Conservation (phyloP, 2,113 vertebrate species). For the Dasyornis broadbenti region DNA sequence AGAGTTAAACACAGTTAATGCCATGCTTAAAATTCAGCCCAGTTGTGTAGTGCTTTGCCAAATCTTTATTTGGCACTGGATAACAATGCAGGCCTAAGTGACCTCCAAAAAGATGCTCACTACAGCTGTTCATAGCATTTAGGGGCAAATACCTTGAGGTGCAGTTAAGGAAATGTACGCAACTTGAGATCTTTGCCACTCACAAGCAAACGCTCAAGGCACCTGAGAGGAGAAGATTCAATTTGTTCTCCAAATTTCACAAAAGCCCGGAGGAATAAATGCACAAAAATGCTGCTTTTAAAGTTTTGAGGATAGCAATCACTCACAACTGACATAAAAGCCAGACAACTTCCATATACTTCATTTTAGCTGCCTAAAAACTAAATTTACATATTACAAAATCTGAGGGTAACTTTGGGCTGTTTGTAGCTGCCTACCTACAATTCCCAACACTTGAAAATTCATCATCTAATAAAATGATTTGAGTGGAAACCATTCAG, state of each 20-base stretch:
- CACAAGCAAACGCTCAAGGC: not conserved
- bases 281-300: not conserved
- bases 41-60: not conserved
- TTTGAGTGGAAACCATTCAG: not conserved
- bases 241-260: not conserved
- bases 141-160: not conserved
- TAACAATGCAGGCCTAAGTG: not conserved
- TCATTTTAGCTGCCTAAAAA: not conserved
- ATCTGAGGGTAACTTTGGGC: not conserved
- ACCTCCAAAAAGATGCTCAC: not conserved
- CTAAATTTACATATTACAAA: not conserved
- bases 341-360: not conserved
- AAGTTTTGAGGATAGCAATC: not conserved
- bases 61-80: not conserved
- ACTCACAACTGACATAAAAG: not conserved
- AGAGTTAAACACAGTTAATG: not conserved
- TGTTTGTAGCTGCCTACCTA: not conserved
- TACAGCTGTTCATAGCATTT: not conserved
- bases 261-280: not conserved
- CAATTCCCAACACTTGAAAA: not conserved
- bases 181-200: not conserved
- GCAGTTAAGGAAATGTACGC: not conserved
- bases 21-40: not conserved
- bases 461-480: not conserved
- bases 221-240: not conserved